Evolutionary conservation across 1,140 invertebrate genomes (phyloP), one percentile per base, ranked within the genome.

Genomic region (Eriosoma lanigerum): DNA sequence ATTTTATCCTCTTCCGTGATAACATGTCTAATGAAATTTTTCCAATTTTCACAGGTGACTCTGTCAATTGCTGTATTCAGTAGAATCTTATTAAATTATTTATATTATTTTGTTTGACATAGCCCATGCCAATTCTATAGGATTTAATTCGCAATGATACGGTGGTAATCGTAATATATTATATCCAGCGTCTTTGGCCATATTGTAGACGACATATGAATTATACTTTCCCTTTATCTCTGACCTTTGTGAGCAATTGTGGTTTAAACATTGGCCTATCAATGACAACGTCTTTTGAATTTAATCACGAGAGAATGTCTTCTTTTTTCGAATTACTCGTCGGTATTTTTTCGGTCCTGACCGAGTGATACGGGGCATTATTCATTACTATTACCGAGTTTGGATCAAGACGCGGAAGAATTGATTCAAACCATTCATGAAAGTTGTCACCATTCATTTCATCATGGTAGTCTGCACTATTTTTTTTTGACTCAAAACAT

Each of bases 91-190:
- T 29, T 62, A 21, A 24, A 62, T 26, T n/a, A n/a, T 1, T 29
- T 21, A 10, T 62, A 62, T 29, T 62, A 13, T 62, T 21, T n/a
- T 62, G 58, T 26, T 26, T 60, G 0, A 60, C 58, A 60, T 26
- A 60, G 50, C 82, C 85, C 85, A 85, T 29, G 85, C 81, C 6
- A 84, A 50, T 81, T 87, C 85, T 15, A 86, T 86, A 1, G 85
- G 84, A 81, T 86, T 86, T 0, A 85, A 78, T 64, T 86, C 83
- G 62, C 82, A 83, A 81, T 87, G 85, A 82, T 86, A 86, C 13
- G 84, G 85, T 48, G 86, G 85, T 32, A 86, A 72, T 58, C 84
- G 72, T n/a, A 84, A 52, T 24, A 85, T 82, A 46, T 60, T 73
- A 52, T 84, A 82, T 13, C 82, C 83, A 10, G 19, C 6, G 21